phyloP scores from a whole-genome alignment of 2,797 vertebrate genomes.

The Pelobates cultripes region DNA sequence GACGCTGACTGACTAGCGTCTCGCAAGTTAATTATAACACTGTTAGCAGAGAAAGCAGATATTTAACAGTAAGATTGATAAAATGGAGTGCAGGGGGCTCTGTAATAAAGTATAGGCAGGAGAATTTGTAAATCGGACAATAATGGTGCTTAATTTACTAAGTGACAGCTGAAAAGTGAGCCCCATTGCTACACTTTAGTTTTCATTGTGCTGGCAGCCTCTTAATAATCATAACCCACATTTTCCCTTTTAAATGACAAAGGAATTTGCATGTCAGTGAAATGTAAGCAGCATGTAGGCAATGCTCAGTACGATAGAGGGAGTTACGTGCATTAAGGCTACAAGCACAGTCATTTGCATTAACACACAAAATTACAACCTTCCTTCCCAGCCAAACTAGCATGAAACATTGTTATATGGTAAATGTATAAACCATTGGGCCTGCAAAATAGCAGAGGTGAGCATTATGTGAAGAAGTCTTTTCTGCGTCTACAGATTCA shows the following conservation, averaged over 20 bases:
- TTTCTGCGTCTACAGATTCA: no score
- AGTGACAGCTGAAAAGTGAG: slow-evolving; percentile 45
- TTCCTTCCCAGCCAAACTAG: neutral
- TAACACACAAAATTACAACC: neutral
- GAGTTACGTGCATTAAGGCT: slow-evolving; percentile 7
- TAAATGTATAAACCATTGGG: neutral
- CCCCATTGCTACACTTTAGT: slow-evolving; percentile 33
- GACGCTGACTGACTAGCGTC: slow-evolving; percentile 75
- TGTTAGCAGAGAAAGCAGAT: slow-evolving; percentile 67
- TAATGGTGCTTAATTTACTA: slow-evolving; percentile 28
- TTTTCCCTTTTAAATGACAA: slow-evolving; percentile 41
- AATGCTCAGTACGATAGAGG: slow-evolving; percentile 9
- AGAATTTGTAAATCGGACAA: slow-evolving; percentile 32
- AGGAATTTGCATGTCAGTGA: slow-evolving; percentile 31
- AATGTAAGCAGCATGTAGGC: slow-evolving; percentile 29
- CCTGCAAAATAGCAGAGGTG: neutral
- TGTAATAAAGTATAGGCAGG: slow-evolving; percentile 44
- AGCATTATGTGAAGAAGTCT: neutral
- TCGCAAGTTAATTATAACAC: slow-evolving; percentile 82
- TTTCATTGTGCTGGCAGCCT: slow-evolving; percentile 24
- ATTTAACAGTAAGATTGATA: slow-evolving; percentile 65
- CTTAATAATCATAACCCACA: slow-evolving; percentile 49
- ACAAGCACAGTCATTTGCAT: neutral
- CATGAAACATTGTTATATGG: neutral
- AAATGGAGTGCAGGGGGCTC: slow-evolving; percentile 61